These are phyloP conservation scores for Phenganax marumi DNA, from an alignment of 92 coral and sea anemone genomes.

Conservation along the genomic window DNA sequence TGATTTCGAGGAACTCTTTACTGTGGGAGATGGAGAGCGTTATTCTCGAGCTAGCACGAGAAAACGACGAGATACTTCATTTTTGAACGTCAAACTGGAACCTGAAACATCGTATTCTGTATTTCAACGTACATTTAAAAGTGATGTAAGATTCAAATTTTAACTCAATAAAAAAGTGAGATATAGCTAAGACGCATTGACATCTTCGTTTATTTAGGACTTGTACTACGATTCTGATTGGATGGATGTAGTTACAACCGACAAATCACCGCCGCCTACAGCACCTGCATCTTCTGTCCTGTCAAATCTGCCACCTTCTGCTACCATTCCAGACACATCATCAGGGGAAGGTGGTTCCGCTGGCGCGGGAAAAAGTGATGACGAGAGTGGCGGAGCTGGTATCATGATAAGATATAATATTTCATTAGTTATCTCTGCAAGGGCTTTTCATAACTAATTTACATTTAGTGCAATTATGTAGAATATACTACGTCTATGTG, in stretches of 20 bases:
- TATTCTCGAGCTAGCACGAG: neutral
- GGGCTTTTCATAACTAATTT: too few species aligned
- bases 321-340: too few species aligned
- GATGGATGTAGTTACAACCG: slow-evolving; percentile 23
- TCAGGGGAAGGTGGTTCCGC: too few species aligned
- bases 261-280: neutral
- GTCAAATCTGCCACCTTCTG: too few species aligned
- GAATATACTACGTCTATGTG: too few species aligned
- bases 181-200: neutral
- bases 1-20: slow-evolving; percentile 6
- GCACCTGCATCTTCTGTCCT: too few species aligned
- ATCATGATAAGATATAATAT: too few species aligned
- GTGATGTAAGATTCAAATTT: neutral
- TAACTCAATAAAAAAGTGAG: neutral
- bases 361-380: too few species aligned
- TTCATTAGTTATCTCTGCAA: too few species aligned
- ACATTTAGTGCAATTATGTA: too few species aligned
- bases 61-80: neutral
- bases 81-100: neutral
- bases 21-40: slow-evolving; percentile 16
- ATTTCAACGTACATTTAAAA: slow-evolving; percentile 25
- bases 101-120: slow-evolving; percentile 21
- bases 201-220: neutral
- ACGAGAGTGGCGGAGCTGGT: too few species aligned
- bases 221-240: slow-evolving; percentile 32